Evolutionary conservation across 2,113 vertebrate species (phyloP).

Genomic region (Cynocephalus volans): DNA sequence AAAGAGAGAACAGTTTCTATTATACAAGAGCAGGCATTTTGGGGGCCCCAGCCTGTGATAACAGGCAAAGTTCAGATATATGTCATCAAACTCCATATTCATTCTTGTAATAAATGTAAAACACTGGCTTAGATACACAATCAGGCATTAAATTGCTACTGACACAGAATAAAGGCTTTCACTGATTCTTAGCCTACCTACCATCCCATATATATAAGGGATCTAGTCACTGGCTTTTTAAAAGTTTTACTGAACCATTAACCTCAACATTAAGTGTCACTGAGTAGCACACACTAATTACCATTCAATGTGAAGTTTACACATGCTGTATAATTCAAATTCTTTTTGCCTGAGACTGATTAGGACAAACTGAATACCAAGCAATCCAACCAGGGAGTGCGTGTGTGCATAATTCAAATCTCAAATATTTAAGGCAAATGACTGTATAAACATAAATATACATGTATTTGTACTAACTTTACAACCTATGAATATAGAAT

Average conservation of each 20-base stretch:
- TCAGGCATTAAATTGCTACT: conserved; percentile 23
- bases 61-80: not conserved
- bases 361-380: conserved; percentile 50
- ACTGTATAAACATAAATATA: conserved; percentile 65
- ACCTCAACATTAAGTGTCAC: conserved; percentile 61
- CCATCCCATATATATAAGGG: not conserved
- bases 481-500: conserved; percentile 1
- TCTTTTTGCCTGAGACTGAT: conserved; percentile 53
- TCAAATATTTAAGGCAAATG: conserved; percentile 72
- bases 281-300: conserved; percentile 65
- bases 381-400: not conserved
- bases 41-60: not conserved
- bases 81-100: not conserved
- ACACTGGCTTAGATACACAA: not conserved
- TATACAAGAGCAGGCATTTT: not conserved
- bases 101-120: not conserved
- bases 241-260: conserved; percentile 62
- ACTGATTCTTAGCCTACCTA: conserved; percentile 2
- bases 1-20: not conserved
- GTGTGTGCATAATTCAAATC: conserved; percentile 68
- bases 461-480: conserved; percentile 57
- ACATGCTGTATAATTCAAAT: conserved; percentile 71
- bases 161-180: conserved; percentile 48
- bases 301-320: conserved; percentile 61
- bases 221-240: conserved; percentile 39